Conservation (phyloP, 2,888 invertebrate genomes). For the Andricus curvator region DNA sequence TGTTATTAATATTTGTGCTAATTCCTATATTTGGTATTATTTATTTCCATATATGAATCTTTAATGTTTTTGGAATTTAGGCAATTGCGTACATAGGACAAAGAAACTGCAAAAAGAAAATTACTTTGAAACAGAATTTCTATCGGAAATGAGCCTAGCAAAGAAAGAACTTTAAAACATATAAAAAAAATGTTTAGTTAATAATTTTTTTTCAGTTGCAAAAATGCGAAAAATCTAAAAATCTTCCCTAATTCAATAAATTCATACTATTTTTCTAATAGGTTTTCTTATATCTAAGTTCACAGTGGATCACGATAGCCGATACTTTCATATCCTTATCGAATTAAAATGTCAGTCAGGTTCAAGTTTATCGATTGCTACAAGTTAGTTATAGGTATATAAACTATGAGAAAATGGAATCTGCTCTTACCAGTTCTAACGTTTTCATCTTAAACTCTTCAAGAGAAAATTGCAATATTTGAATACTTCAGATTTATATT, state of each 20-base stretch:
- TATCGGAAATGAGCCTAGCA: too few species aligned
- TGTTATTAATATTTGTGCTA: too few species aligned
- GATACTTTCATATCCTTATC: neutral
- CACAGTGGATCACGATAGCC: neutral
- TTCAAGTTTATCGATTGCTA: slow-evolving; percentile 4
- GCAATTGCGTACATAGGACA: too few species aligned
- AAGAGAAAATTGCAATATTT: neutral
- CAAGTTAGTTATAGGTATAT: neutral
- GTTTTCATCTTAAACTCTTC: neutral
- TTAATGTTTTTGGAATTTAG: too few species aligned
- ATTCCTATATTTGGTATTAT: too few species aligned
- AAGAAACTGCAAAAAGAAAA: too few species aligned
- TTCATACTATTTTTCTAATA: neutral
- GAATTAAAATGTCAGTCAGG: slow-evolving; percentile 4
- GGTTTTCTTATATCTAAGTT: neutral
- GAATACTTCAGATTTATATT: neutral
- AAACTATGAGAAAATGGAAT: neutral
- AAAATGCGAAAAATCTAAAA: neutral
- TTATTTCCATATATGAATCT: too few species aligned
- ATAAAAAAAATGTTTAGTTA: too few species aligned
- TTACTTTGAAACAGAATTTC: too few species aligned
- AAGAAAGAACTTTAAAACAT: too few species aligned
- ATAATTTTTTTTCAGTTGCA: too few species aligned
- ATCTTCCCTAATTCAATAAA: neutral
- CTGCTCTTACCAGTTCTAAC: neutral